phyloP scores from a whole-genome alignment of 2,113 vertebrate genomes.

The Vanacampus margaritifer region DNA sequence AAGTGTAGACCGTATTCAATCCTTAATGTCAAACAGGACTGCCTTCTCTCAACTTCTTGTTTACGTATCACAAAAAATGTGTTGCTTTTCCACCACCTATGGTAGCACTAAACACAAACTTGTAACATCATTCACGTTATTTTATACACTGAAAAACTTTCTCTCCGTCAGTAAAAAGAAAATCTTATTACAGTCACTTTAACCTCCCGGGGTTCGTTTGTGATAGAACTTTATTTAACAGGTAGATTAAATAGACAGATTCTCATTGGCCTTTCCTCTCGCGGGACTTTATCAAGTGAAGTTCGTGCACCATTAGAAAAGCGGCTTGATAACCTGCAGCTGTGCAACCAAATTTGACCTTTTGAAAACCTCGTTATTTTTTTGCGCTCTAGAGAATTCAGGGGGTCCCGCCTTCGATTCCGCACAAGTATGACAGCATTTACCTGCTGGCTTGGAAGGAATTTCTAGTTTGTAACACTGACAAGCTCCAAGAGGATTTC shows the following conservation, averaged over 20 bases:
- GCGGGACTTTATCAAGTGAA: constrained; percentile 27
- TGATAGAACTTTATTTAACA: constrained; percentile 18
- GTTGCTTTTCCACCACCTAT: constrained; percentile 39
- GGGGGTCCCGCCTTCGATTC: not conserved
- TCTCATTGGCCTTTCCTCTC: constrained; percentile 15
- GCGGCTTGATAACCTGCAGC: constrained; percentile 14
- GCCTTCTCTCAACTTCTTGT: constrained; percentile 5
- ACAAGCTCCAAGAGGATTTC: constrained; percentile 1
- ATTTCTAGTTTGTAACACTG: constrained; percentile 4
- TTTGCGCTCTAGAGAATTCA: constrained; percentile 20
- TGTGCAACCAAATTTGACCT: constrained; percentile 27
- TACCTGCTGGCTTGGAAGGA: not conserved
- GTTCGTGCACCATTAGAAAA: constrained; percentile 36
- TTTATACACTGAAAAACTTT: constrained; percentile 44
- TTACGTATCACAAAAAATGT: constrained; percentile 25
- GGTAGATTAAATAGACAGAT: constrained; percentile 22
- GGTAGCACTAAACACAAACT: constrained; percentile 40
- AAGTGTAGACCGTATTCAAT: not conserved
- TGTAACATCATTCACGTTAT: constrained; percentile 49
- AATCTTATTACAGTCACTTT: constrained; percentile 26
- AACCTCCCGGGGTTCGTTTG: constrained; percentile 35
- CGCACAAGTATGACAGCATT: constrained; percentile 3
- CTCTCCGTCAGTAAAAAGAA: constrained; percentile 35
- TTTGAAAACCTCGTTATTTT: constrained; percentile 15
- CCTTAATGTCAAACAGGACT: constrained; percentile 4